Base-by-base conservation (phyloP, 2,113 vertebrate genomes). In the Melanotaenia duboulayi region DNA sequence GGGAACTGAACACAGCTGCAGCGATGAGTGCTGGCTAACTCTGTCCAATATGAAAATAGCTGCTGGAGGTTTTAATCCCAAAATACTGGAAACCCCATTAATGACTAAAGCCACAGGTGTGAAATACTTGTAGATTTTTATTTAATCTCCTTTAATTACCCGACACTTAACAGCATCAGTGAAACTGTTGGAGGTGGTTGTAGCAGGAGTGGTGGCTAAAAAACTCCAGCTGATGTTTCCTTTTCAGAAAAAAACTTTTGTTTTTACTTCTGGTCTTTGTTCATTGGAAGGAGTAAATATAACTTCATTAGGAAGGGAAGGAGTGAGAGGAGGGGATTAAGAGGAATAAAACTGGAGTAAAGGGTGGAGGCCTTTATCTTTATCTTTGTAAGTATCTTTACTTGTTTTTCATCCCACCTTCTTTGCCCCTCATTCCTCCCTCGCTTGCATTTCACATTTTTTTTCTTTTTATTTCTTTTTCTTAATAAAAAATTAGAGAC, bases 271-370 rank as follows among this genome's bases (percentile, higher is more conserved):
- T 24, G n/a, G 59, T 35, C 60, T 78, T 65, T 58, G 55, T 67
- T 28, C 28, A 28, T 28, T 6, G 6, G 28, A 66, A 60, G 59
- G 60, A 63, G 65, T 84, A 74, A 65, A 80, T 67, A 83, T 84
- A 77, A 85, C 78, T 83, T 84, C 60, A 85, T 88, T 71, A 74
- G 77, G 69, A 51, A 46, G 49, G 1, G 46, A 63, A 65, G 54
- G 71, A 80, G 19, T 12, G 25, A 55, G 46, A 1, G 2, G 20
- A 44, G 67, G 28, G 73, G 66, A 32, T 56, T 35, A 19, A 70
- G 22, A 80, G 65, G 37, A 44, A 76, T 20, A 32, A 37, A 74
- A 63, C 48, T 14, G 49, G 25, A 55, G 65, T 40, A n/a, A 60
- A 17, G 49, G 14, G 70, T n/a, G 44, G 44, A 75, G 74, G 22